These are phyloP conservation scores for Amphipoea lucens DNA, from an alignment of 2,888 invertebrate genomes.

Conservation along the genomic window DNA sequence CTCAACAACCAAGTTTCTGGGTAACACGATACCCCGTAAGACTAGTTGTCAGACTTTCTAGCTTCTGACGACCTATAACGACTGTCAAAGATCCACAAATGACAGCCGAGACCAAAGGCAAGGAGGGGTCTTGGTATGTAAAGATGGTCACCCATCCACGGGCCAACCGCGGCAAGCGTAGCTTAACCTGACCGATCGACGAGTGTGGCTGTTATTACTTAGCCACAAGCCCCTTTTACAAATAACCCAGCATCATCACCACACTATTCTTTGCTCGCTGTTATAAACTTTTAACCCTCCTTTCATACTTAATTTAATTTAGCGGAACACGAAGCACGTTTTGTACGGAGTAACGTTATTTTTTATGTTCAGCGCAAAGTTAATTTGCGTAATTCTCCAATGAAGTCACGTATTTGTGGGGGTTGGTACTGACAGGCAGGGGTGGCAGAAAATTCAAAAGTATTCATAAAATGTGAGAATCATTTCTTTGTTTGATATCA, in stretches of 20 bases:
- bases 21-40: background rate
- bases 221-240: background rate
- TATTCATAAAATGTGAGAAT: background rate
- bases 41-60: background rate
- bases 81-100: background rate
- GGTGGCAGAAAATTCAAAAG: conserved; percentile 15
- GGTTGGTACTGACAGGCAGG: conserved; percentile 34
- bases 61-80: no score
- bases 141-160: background rate
- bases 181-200: background rate
- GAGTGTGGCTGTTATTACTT: background rate
- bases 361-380: conserved; percentile 62
- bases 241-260: background rate
- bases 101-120: background rate
- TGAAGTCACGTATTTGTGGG: conserved; percentile 65
- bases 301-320: conserved; percentile 65
- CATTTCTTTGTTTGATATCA: background rate
- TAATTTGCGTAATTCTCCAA: conserved; percentile 67
- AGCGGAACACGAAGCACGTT: conserved; percentile 51
- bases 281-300: conserved; percentile 41
- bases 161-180: background rate
- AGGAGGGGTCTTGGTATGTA: background rate
- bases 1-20: background rate
- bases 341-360: conserved; percentile 59
- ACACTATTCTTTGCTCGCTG: conserved; percentile 37